Evolutionary conservation across 1,140 invertebrate genomes (phyloP), one percentile per base, ranked within the genome.

Genomic region (Eufriesea mexicana): DNA sequence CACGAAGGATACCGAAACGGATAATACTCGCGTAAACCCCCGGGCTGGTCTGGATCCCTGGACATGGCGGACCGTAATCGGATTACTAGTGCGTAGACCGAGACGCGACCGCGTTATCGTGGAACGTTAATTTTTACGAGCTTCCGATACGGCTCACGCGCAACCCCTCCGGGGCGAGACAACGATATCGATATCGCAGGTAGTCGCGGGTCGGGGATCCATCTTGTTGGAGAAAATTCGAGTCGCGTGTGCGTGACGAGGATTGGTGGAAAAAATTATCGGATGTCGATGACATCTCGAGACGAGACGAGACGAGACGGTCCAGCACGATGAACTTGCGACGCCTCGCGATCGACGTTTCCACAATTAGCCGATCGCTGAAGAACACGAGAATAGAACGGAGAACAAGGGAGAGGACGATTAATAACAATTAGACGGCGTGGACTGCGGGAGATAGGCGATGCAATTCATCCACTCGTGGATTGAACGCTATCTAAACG

Each of bases 51-150:
- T 51, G 45, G 61, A 49, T 75, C 57, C 25, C 57, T 47, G 83
- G 76, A 79, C 66, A 71, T 61, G 78, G 83, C 57, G 25, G 55
- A 83, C 57, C 62, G 54, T 86, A 89, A 90, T 85, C 81, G 79
- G 70, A 85, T 89, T 85, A 59, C 71, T 28, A 35, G 23, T 14
- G 67, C 28, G 66, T 75, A 66, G 49, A 23, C 70, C 35, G 42
- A 73, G 42, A 72, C n/a, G 54, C 1, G 59, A 28, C 16, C 35
- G 18, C 57, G 62, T 25, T 77, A 82, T 83, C 84, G 51, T 51
- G 68, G n/a, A 25, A 68, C 54, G 68, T 86, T 86, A 77, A 86
- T 74, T 86, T 86, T 74, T 78, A 86, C 67, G 35, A 59, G 68
- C 7, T 74, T 77, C 57, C 79, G 79, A 82, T 76, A 67, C 35